These are phyloP conservation scores for Orchestes rusci DNA, from an alignment of 2,888 invertebrate genomes.

Conservation along the genomic window DNA sequence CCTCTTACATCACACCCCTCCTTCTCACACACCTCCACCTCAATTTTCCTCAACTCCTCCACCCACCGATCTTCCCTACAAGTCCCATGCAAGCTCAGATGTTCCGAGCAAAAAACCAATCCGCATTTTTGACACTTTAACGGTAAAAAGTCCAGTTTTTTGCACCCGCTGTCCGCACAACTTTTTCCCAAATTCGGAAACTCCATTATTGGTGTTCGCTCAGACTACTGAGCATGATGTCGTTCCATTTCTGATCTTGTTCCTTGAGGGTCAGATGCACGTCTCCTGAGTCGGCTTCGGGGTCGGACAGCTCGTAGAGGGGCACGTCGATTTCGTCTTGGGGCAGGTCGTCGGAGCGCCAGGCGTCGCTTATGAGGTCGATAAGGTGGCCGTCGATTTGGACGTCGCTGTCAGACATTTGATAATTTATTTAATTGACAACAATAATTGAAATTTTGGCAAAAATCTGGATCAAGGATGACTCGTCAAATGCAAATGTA, in stretches of 20 bases:
- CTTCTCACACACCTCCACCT: constrained; percentile 50
- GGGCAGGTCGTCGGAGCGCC: constrained; percentile 73
- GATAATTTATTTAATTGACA: too few species aligned
- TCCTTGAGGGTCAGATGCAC: constrained; percentile 84
- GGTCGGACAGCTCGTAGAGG: constrained; percentile 81
- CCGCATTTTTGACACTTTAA: constrained; percentile 56
- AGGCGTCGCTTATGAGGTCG: constrained; percentile 78
- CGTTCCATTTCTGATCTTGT: constrained; percentile 64
- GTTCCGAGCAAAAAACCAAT: constrained; percentile 59
- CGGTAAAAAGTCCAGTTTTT: constrained; percentile 66
- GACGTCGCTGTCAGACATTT: constrained; percentile 58
- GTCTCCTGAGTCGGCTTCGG: constrained; percentile 87
- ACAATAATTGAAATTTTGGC: too few species aligned
- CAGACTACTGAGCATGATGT: constrained; percentile 48
- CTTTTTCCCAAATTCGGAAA: constrained; percentile 64
- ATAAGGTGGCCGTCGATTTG: constrained; percentile 65
- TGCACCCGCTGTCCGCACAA: constrained; percentile 55
- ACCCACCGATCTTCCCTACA: too few species aligned
- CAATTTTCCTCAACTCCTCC: constrained; percentile 29
- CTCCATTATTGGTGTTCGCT: constrained; percentile 59
- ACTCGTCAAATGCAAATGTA: too few species aligned
- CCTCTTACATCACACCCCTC: constrained; percentile 54
- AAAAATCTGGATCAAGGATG: too few species aligned
- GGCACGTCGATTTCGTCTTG: constrained; percentile 83
- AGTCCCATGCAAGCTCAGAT: constrained; percentile 54